Conservation (phyloP, 2,797 vertebrate genomes). For the Amazonetta brasiliensis region DNA sequence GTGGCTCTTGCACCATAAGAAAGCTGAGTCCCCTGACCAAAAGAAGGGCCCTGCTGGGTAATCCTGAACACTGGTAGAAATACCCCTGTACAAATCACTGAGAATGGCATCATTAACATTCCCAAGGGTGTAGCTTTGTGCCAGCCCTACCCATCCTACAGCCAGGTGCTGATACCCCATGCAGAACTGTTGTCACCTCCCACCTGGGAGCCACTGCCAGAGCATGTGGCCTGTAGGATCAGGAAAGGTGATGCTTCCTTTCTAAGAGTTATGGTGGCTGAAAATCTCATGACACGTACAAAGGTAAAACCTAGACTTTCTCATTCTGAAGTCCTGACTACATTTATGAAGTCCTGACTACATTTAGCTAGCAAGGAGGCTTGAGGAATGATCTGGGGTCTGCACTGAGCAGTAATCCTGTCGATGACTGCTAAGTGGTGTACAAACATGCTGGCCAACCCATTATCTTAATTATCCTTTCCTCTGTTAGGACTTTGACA, state of each 20-base stretch:
- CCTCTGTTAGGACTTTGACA: not conserved
- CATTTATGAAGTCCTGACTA: not conserved
- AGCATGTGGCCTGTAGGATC: not conserved
- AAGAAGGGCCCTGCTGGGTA: not conserved
- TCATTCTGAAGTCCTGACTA: not conserved
- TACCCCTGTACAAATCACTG: not conserved
- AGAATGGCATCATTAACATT: not conserved
- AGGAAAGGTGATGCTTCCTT: not conserved
- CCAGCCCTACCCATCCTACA: not conserved
- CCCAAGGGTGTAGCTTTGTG: not conserved
- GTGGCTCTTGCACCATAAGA: not conserved
- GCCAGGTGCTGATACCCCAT: no score
- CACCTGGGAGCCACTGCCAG: not conserved
- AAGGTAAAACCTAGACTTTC: not conserved
- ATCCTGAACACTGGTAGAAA: not conserved
- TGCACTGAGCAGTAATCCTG: not conserved
- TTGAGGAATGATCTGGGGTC: not conserved
- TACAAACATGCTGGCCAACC: not conserved
- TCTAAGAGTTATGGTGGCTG: not conserved
- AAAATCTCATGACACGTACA: not conserved
- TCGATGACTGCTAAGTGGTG: not conserved
- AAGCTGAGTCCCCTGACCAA: not conserved
- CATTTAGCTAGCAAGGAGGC: not conserved
- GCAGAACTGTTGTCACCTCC: not conserved
- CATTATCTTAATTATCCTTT: conserved; percentile 57